A percentile compares a stretch with the other conserved stretches of the same genome.
phyloP scores from a whole-genome alignment of 2,113 vertebrate species.

The Centropus unirufus region DNA sequence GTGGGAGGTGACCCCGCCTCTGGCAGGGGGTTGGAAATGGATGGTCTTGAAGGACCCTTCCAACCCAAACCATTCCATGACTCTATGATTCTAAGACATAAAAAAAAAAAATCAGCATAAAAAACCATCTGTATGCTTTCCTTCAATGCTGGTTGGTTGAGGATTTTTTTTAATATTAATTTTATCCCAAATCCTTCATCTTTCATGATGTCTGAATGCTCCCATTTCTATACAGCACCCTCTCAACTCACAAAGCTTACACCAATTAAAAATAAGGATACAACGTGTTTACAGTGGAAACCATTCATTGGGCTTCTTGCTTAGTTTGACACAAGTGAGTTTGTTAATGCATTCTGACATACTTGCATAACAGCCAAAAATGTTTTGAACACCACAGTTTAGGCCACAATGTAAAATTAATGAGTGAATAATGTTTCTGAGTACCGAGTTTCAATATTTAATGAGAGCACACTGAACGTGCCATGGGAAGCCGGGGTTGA shows the following conservation, averaged over 20 bases:
- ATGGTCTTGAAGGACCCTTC: too few species aligned
- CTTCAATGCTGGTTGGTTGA: neutral
- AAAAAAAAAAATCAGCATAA: neutral
- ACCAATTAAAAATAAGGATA: neutral
- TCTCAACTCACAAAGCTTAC: neutral
- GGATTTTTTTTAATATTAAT: neutral
- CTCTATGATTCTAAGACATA: neutral
- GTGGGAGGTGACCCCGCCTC: too few species aligned
- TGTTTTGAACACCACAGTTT: conserved; percentile 82
- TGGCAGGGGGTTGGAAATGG: too few species aligned
- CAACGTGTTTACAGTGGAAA: neutral
- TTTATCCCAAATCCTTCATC: neutral
- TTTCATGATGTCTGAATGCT: neutral
- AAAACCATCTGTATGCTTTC: neutral
- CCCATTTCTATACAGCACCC: neutral
- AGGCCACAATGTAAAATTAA: conserved; percentile 86
- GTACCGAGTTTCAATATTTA: conserved; percentile 86
- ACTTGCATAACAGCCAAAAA: conserved; percentile 66
- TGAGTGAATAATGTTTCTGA: conserved; percentile 81
- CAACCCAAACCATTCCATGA: too few species aligned
- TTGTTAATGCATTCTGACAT: conserved; percentile 72
- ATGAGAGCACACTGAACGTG: conserved; percentile 64
- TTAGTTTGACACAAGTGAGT: conserved; percentile 55
- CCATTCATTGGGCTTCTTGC: conserved; percentile 17
- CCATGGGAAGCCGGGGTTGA: conserved; percentile 38